A percentile compares a stretch with the other conserved stretches of the same genome.
These are phyloP conservation scores for Euura lappo DNA, from an alignment of 1,140 invertebrate species.

Conservation along the genomic window DNA sequence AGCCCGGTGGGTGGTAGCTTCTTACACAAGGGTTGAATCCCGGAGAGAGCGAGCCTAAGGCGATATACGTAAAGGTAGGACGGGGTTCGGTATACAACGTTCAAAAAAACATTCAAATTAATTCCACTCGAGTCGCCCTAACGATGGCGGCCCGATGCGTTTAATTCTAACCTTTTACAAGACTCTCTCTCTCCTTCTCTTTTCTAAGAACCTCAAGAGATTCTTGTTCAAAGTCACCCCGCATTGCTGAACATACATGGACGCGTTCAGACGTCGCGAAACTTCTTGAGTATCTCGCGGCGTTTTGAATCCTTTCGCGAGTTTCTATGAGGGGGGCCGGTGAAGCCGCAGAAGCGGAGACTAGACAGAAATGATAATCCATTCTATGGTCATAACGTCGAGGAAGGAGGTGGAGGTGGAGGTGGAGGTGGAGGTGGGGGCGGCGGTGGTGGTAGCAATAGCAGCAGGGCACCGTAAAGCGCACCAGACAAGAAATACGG, in stretches of 20 bases:
- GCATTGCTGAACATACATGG: too few relatives aligned
- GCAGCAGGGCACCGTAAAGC: conserved; percentile 53
- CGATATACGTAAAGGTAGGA: neutral
- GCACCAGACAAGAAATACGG: conserved; percentile 62
- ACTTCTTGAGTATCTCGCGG: conserved; percentile 11
- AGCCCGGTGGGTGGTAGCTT: conserved; percentile 30
- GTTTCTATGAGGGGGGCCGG: too few relatives aligned
- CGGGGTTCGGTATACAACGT: conserved; percentile 21
- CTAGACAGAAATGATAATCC: conserved; percentile 56
- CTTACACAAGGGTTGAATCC: conserved; percentile 27
- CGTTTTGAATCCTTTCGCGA: too few relatives aligned
- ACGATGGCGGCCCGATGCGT: conserved; percentile 45
- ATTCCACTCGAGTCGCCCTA: conserved; percentile 51
- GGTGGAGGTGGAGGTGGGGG: too few relatives aligned
- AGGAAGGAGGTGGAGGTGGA: neutral
- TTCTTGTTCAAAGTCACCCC: too few relatives aligned
- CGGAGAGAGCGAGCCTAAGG: conserved; percentile 42
- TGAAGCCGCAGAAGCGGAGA: neutral
- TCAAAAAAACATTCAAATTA: conserved; percentile 59
- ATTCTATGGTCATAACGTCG: conserved; percentile 57
- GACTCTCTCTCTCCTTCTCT: too few relatives aligned
- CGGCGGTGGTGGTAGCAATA: neutral
- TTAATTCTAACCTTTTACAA: too few relatives aligned
- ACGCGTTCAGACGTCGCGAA: conserved; percentile 45
- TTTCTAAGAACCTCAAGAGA: too few relatives aligned